Base-by-base conservation (phyloP, 1,140 invertebrate genomes). In the Frieseomelitta varia region DNA sequence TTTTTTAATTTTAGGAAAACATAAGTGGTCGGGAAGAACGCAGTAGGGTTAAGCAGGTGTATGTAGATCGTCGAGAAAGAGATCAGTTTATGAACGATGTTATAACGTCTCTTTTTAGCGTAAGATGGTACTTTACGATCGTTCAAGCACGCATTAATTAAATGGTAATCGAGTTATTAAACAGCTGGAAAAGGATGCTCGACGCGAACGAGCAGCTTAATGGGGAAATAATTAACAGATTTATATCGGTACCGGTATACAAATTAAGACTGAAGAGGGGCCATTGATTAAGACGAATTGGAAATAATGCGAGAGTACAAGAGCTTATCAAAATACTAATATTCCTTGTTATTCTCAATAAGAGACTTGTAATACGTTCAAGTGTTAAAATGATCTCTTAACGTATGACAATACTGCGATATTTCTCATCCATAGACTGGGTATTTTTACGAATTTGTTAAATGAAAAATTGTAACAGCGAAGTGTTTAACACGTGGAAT, bases 121-220 rank as follows among this genome's bases (percentile, higher is more conserved):
- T 4, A 2, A 27, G 63, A 21, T 19, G 12, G 51, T 30, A 67
- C 27, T 81, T 81, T 81, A 81, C 61, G 80, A 75, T 76, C 80
- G 39, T 27, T 51, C 51, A 3, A 75, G 71, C 63, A 21, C 39
- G 68, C 27, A 67, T 76, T 76, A 67, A 81, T 81, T 81, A 55
- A 75, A 55, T 24, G 58, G 51, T 74, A 75, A 75, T 81, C n/a
- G 21, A 81, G 71, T 75, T 67, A 65, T 34, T 75, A 67, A 6
- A 75, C 58, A 47, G 39, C 17, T n/a, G 12, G 47, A 55, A 79
- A 27, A 65, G 11, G 17, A 27, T 56, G 6, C 27, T 56, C 6
- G 34, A 21, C 4, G 14, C 14, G 30, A 39, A 55, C 12, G 24
- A 19, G 3, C 19, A 6, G 21, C 1, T 61, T 27, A 39, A 10